These are phyloP conservation scores for Drosophila pseudoananassae DNA, from an alignment of 1,140 invertebrate species.

Conservation along the genomic window DNA sequence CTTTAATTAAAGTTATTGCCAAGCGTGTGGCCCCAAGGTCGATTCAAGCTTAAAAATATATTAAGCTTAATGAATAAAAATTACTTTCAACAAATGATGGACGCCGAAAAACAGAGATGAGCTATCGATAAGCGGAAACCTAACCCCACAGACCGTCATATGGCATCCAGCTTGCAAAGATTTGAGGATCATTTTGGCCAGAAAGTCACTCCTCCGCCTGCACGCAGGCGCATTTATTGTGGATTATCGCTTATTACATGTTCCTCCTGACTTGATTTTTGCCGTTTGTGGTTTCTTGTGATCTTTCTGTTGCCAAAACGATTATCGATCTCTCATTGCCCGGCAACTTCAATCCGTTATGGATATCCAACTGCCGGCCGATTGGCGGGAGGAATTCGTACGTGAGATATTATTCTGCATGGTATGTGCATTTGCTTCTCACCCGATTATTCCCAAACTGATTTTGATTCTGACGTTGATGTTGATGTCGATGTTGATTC, in stretches of 20 bases:
- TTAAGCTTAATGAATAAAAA: constrained; percentile 15
- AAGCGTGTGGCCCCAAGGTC: constrained; percentile 33
- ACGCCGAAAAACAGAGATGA: constrained; percentile 6
- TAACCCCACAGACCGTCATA: constrained; percentile 27
- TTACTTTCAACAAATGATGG: constrained; percentile 2
- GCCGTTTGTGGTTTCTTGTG: neutral
- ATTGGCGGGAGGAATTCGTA: constrained; percentile 21
- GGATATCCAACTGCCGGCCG: constrained; percentile 7
- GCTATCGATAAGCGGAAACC: constrained; percentile 40
- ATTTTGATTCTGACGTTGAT: constrained; percentile 27
- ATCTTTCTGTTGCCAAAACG: constrained; percentile 21
- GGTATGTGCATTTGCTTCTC: constrained; percentile 27
- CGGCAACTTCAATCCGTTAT: constrained; percentile 29
- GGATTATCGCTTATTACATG: constrained; percentile 61
- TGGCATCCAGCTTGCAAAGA: constrained; percentile 24
- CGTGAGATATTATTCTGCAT: constrained; percentile 42
- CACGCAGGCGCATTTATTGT: constrained; percentile 70
- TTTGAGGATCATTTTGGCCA: constrained; percentile 19
- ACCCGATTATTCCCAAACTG: constrained; percentile 35
- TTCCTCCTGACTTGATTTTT: constrained; percentile 36
- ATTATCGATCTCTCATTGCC: constrained; percentile 55
- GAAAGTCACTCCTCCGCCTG: constrained; percentile 20
- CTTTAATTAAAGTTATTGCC: constrained; percentile 39
- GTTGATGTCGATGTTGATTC: constrained; percentile 34
- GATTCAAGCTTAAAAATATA: constrained; percentile 12